Percentiles rank a stretch among this genome's conserved stretches.
Conservation (phyloP, 2,888 invertebrate species). For the Liposcelis brunnea region DNA sequence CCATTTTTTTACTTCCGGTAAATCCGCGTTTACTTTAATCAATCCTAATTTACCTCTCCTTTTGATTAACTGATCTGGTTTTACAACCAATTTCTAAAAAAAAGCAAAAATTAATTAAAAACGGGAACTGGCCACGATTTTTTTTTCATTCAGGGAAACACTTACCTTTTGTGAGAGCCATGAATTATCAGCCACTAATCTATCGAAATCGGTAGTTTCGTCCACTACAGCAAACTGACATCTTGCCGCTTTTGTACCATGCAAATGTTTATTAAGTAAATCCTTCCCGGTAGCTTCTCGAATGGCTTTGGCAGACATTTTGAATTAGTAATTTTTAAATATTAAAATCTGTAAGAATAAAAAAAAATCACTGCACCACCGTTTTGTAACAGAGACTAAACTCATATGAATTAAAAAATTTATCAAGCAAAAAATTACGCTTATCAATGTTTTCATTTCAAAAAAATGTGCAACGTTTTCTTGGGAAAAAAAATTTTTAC, state of each 20-base stretch:
- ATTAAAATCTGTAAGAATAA: neutral
- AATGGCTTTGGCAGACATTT: constrained; percentile 94
- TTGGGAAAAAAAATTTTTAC: too few species aligned
- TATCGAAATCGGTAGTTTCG: constrained; percentile 58
- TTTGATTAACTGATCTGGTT: constrained; percentile 98
- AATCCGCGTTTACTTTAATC: constrained; percentile 81
- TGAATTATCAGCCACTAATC: constrained; percentile 55
- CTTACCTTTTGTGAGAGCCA: constrained; percentile 67
- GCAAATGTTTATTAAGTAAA: constrained; percentile 68
- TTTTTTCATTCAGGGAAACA: neutral
- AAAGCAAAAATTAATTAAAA: constrained; percentile 12
- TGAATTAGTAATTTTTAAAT: constrained; percentile 15
- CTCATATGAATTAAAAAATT: too few species aligned
- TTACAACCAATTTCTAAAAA: constrained; percentile 78
- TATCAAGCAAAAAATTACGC: too few species aligned
- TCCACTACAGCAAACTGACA: constrained; percentile 71
- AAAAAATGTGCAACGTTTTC: too few species aligned
- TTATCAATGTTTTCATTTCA: too few species aligned
- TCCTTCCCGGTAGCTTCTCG: constrained; percentile 88
- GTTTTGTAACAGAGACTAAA: too few species aligned
- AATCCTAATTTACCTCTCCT: constrained; percentile 92
- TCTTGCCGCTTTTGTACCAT: constrained; percentile 44
- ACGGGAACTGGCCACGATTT: neutral
- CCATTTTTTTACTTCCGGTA: constrained; percentile 69
- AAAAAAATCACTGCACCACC: too few species aligned